phyloP scores from a whole-genome alignment of 2,888 invertebrate species.

The Ectobius pallidus region DNA sequence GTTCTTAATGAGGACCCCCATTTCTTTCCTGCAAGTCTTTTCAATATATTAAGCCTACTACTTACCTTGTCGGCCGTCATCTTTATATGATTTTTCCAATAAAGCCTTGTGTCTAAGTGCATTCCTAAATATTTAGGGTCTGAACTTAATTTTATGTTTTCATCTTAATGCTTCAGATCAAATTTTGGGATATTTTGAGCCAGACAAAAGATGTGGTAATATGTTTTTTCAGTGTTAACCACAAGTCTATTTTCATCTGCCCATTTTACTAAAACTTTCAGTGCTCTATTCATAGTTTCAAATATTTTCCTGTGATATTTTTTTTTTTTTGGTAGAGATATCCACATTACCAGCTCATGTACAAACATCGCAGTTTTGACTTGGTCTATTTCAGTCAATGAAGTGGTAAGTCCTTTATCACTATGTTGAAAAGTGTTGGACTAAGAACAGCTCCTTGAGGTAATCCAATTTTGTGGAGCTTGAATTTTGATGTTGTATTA shows the following conservation, averaged over 20 bases:
- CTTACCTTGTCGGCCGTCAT: background rate
- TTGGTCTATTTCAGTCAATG: background rate
- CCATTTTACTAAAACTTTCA: background rate
- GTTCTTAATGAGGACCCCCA: background rate
- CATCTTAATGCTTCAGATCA: no score
- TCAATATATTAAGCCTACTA: no score
- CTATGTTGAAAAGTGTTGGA: background rate
- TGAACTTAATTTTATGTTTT: background rate
- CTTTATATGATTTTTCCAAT: background rate
- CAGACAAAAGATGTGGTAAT: background rate
- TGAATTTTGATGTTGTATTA: background rate
- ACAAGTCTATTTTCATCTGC: no score
- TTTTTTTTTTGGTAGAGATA: background rate
- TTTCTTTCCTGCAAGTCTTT: no score
- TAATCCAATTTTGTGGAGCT: background rate
- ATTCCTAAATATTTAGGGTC: background rate
- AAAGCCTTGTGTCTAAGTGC: background rate
- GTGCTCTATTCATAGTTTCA: no score
- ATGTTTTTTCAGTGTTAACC: background rate
- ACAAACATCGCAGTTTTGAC: background rate
- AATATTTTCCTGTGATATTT: background rate
- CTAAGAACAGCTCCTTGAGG: background rate
- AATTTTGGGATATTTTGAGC: background rate
- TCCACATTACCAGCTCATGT: background rate
- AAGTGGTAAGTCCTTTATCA: no score